Conservation (phyloP, 2,888 invertebrate genomes). For the Euspilapteryx auroguttella region DNA sequence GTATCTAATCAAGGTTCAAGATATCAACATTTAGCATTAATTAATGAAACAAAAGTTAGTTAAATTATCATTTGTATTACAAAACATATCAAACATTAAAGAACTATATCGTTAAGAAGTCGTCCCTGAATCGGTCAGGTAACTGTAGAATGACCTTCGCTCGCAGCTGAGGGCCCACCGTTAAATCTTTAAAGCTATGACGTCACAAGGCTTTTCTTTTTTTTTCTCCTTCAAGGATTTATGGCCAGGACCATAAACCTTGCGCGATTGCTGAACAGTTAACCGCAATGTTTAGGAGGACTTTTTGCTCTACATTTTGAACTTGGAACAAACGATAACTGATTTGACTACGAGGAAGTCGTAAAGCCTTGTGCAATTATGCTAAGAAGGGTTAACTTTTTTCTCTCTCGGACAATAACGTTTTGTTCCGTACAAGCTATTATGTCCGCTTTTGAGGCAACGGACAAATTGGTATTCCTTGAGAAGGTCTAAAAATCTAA, state of each 20-base stretch:
- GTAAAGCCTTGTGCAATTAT: constrained; percentile 34
- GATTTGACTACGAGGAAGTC: constrained; percentile 21
- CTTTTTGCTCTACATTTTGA: constrained; percentile 51
- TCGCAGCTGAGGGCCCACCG: constrained; percentile 27
- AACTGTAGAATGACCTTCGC: constrained; percentile 7
- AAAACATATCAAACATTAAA: too few relatives aligned
- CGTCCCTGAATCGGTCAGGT: too few relatives aligned
- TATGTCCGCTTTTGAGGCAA: too few relatives aligned
- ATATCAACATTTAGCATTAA: too few relatives aligned
- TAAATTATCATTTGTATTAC: too few relatives aligned
- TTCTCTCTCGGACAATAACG: constrained; percentile 18
- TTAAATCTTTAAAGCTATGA: constrained; percentile 51
- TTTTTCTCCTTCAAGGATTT: constrained; percentile 52
- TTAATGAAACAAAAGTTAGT: too few relatives aligned
- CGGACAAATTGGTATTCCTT: too few relatives aligned
- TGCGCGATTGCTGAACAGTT: constrained; percentile 53
- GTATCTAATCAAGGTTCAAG: too few relatives aligned
- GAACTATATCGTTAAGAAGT: too few relatives aligned
- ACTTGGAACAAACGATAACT: constrained; percentile 21
- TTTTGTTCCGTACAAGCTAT: too few relatives aligned
- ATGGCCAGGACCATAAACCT: constrained; percentile 42
- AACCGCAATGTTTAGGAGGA: constrained; percentile 48
- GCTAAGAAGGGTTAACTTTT: constrained; percentile 40
- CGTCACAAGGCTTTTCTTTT: constrained; percentile 31
- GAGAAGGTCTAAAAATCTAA: too few relatives aligned